Percentiles rank a stretch among this genome's conserved stretches.
These are phyloP conservation scores for Dendrocopos noguchii DNA, from an alignment of 2,113 vertebrate genomes.

Conservation along the genomic window DNA sequence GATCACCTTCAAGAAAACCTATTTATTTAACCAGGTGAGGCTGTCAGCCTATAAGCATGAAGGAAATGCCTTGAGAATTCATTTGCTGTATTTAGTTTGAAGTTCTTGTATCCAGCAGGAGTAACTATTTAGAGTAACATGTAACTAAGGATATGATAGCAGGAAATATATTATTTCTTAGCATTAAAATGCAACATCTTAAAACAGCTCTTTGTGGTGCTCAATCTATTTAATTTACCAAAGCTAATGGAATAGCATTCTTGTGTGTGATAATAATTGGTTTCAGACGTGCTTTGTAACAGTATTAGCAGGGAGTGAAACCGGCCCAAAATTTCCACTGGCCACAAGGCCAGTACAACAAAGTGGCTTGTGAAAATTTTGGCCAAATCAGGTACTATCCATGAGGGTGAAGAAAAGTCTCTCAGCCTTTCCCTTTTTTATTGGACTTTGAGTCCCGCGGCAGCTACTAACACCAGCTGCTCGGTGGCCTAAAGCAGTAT, in stretches of 20 bases:
- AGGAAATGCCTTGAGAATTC: constrained; percentile 28
- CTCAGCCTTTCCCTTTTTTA: constrained; percentile 11
- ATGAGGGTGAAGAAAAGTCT: background rate
- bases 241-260: background rate
- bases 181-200: constrained; percentile 38
- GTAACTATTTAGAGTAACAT: constrained; percentile 20
- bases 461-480: background rate
- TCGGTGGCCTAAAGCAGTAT: background rate
- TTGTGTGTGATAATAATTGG: constrained; percentile 24
- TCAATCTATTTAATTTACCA: constrained; percentile 42
- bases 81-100: constrained; percentile 4
- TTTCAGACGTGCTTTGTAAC: constrained; percentile 25
- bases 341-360: constrained; percentile 35
- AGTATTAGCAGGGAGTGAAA: constrained; percentile 62
- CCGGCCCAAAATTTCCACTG: background rate
- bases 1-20: constrained; percentile 1
- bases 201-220: constrained; percentile 48
- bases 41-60: background rate
- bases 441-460: constrained; percentile 7
- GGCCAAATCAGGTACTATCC: constrained; percentile 29
- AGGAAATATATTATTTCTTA: constrained; percentile 39
- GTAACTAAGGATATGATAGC: constrained; percentile 35
- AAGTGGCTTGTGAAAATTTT: constrained; percentile 58
- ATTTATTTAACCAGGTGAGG: background rate
- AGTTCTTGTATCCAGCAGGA: background rate